phyloP scores from a whole-genome alignment of 2,797 vertebrate genomes.

The Gambelia wislizenii region DNA sequence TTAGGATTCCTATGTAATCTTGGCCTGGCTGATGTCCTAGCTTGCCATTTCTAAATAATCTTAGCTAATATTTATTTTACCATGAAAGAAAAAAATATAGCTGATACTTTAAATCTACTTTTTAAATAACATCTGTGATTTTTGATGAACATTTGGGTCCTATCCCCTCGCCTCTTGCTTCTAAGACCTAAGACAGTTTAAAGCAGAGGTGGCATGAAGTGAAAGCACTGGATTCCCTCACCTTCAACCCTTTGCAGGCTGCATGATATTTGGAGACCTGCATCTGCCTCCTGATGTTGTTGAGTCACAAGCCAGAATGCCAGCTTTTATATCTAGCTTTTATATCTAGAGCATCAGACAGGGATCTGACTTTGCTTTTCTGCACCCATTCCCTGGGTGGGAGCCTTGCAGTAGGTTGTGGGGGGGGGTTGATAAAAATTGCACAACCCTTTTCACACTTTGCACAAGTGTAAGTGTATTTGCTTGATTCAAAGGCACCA shows the following conservation, averaged over 20 bases:
- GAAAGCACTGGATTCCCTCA: no score
- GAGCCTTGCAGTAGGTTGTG: background rate
- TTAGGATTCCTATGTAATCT: background rate
- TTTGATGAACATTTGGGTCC: background rate
- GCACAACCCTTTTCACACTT: no score
- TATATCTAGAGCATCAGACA: background rate
- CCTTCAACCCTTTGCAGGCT: no score
- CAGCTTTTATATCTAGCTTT: background rate
- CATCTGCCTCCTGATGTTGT: no score
- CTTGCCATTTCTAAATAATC: background rate
- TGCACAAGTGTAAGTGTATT: background rate
- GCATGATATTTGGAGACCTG: no score
- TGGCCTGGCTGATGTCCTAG: background rate
- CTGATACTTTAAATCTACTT: background rate
- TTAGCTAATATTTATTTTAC: background rate
- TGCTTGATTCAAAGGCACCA: background rate
- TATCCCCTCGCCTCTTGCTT: background rate
- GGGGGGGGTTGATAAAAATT: background rate
- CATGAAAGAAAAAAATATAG: background rate
- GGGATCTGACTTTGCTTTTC: no score
- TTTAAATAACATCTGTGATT: background rate
- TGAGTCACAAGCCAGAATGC: no score
- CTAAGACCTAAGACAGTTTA: no score
- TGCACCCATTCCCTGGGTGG: background rate
- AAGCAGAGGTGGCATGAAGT: background rate